A percentile compares a stretch with the other conserved stretches of the same genome.
Evolutionary conservation across 2,113 vertebrate species (phyloP).

Genomic region (Gavialis gangeticus): DNA sequence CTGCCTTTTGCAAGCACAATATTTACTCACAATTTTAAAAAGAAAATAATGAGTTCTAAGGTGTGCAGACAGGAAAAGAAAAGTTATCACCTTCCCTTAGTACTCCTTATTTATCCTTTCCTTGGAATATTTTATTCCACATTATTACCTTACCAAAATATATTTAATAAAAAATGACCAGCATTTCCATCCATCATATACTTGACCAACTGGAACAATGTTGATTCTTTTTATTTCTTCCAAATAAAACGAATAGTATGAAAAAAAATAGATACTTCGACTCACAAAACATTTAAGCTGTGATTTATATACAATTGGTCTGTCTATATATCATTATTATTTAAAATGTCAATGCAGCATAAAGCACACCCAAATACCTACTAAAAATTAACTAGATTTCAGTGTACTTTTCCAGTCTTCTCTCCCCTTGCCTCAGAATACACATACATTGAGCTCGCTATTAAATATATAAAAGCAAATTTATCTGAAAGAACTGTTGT

Average conservation of each 20-base stretch:
- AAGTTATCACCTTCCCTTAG: background rate
- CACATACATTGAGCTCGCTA: background rate
- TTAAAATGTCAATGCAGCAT: background rate
- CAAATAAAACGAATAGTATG: background rate
- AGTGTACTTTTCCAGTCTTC: background rate
- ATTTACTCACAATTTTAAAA: background rate
- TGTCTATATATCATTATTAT: background rate
- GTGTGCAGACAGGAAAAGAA: background rate
- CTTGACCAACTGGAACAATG: background rate
- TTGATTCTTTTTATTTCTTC: background rate
- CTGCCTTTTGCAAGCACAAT: background rate
- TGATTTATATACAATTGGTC: background rate
- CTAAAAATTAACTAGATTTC: background rate
- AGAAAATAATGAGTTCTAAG: background rate
- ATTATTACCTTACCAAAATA: background rate
- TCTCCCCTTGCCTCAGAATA: background rate
- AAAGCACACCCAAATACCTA: background rate
- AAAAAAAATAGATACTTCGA: background rate
- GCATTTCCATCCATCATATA: background rate
- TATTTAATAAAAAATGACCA: background rate
- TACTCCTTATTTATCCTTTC: background rate
- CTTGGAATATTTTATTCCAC: background rate
- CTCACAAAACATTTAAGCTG: background rate
- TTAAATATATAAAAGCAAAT: background rate
- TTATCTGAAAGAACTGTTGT: background rate